Base-by-base conservation (phyloP, 2,888 invertebrate species). In the Xanthia icteritia region DNA sequence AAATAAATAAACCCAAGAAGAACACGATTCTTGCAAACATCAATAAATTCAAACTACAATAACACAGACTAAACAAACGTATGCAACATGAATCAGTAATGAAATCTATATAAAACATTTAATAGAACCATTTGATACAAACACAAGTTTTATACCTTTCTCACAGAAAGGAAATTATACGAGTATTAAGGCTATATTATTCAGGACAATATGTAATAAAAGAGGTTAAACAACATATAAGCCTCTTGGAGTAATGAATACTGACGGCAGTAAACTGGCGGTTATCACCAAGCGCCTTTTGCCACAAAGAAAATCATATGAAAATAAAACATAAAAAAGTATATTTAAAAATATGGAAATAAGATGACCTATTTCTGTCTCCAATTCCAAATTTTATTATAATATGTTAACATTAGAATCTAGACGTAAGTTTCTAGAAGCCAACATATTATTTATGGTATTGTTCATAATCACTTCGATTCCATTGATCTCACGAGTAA, bases 211-310 rank as follows among this genome's bases (percentile, higher is more conserved):
- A 67, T 64, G 66, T 76, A 79, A 86, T 84, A 76, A 86, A 81
- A 73, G 66, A 79, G 81, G 79, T 86, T 84, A 68, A 82, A 79
- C 64, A 80, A 80, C 72, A 77, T 76, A 76, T 80, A 81, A 84
- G 84, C 84, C 72, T 79, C 81, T 78, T 79, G 67, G 71, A 86
- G 75, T 79, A 86, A 86, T 86, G 78, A 88, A 88, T 81, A 82
- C 79, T 58, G 76, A 67, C 13, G 74, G 27, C 63, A 82, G 64
- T 77, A 77, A 70, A 87, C 72, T 76, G 68, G 51, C 31, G 68
- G 69, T 76, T 86, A 76, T 74, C 54, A 69, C 20, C 36, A 60
- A 54, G 64, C 58, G 71, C 69, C 75, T 70, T 82, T 58, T 66
- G 67, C 60, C 58, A 61, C 63, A 73, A 76, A 72, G 39, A 76